Evolutionary conservation across 1,140 invertebrate genomes (phyloP).

Genomic region (Ostrea edulis): DNA sequence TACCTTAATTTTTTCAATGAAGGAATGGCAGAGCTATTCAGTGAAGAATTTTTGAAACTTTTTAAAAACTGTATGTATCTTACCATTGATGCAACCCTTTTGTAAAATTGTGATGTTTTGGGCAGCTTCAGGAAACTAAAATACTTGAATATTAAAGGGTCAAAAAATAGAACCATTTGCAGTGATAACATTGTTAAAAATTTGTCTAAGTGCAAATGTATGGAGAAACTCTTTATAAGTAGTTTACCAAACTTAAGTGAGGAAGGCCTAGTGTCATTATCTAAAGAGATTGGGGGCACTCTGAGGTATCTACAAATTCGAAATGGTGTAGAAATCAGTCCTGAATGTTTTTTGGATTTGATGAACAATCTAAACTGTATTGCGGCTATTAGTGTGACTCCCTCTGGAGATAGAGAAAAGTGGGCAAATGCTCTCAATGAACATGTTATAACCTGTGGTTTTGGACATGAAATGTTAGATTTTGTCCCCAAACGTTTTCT

Average conservation of each 20-base stretch:
- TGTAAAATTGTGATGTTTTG: slow-evolving; percentile 16
- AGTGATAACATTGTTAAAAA: slow-evolving; percentile 22
- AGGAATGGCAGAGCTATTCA: slow-evolving; percentile 6
- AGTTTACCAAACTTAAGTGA: slow-evolving; percentile 29
- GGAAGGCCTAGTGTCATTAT: neutral
- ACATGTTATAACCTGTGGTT: neutral
- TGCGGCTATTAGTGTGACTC: slow-evolving; percentile 9
- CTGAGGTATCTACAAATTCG: slow-evolving; percentile 15
- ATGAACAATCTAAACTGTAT: slow-evolving; percentile 5
- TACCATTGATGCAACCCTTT: slow-evolving; percentile 21
- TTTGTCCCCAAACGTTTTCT: neutral
- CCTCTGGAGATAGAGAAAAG: neutral
- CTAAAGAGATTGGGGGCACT: neutral
- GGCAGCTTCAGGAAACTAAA: neutral
- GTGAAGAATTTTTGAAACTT: slow-evolving; percentile 26
- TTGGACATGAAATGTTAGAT: no score
- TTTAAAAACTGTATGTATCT: neutral
- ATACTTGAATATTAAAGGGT: neutral
- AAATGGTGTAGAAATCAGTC: neutral
- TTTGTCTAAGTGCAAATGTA: slow-evolving; percentile 2
- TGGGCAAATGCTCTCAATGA: slow-evolving; percentile 7
- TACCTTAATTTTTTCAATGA: slow-evolving; percentile 3
- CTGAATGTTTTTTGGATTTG: neutral
- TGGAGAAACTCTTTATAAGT: slow-evolving; percentile 8
- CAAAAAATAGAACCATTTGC: neutral